A percentile compares a stretch with the other conserved stretches of the same genome.
Evolutionary conservation across 2,113 vertebrate genomes (phyloP).

Genomic region (Arenaria interpres): DNA sequence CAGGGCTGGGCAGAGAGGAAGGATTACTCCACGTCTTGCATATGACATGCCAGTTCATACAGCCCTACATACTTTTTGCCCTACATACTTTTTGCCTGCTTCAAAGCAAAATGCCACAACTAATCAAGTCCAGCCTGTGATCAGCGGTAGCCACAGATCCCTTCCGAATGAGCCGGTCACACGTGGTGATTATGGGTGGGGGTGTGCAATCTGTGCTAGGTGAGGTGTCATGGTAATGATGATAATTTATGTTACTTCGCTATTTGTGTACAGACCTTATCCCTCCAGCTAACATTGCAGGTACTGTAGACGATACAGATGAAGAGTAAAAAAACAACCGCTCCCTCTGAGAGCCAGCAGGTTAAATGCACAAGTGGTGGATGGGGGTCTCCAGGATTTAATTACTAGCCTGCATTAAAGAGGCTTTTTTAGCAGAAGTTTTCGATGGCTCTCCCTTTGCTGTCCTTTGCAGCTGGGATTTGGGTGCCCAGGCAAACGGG

Average conservation of each 20-base stretch:
- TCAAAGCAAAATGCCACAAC: neutral
- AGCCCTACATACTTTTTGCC: neutral
- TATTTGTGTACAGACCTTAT: neutral
- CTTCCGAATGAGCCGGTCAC: neutral
- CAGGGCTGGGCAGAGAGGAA: neutral
- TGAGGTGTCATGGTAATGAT: neutral
- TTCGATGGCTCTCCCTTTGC: neutral
- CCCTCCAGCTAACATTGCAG: neutral
- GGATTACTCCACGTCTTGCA: neutral
- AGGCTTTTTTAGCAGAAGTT: neutral
- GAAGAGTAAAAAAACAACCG: neutral
- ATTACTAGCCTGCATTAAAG: neutral
- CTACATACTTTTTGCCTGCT: neutral
- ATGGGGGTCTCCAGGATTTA: neutral
- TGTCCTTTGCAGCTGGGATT: neutral
- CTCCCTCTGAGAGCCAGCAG: neutral
- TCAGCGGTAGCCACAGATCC: neutral
- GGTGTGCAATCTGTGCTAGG: neutral
- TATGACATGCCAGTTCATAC: neutral
- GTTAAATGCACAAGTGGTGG: neutral
- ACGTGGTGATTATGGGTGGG: neutral
- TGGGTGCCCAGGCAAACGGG: neutral
- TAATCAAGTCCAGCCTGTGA: neutral
- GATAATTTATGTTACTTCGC: neutral
- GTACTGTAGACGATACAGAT: neutral